phyloP scores from a whole-genome alignment of 2,113 vertebrate genomes.

The Panthera tigris region DNA sequence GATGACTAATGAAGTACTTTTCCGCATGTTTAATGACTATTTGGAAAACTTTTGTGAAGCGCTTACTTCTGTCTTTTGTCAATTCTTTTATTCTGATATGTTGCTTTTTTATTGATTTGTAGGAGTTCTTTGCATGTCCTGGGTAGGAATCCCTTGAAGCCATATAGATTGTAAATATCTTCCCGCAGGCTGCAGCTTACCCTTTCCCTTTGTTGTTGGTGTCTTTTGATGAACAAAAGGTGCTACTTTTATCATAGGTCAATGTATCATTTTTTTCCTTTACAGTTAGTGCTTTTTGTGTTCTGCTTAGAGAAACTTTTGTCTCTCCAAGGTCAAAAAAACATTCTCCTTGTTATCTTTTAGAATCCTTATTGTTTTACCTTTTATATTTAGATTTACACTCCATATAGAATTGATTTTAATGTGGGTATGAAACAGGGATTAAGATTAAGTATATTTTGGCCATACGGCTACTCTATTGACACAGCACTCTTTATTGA shows the following conservation, averaged over 20 bases:
- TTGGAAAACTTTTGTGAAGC: conserved; percentile 1
- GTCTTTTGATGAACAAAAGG: not conserved
- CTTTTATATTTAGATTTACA: not conserved
- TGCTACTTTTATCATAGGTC: not conserved
- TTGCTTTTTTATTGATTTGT: not conserved
- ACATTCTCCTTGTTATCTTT: not conserved
- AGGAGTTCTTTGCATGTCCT: not conserved
- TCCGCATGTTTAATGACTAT: not conserved
- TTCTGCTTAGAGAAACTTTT: not conserved
- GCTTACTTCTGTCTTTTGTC: not conserved
- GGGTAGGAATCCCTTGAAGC: not conserved
- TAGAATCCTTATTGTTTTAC: not conserved
- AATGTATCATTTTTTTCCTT: not conserved
- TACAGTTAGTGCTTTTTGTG: not conserved
- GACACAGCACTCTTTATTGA: not conserved
- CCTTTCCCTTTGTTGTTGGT: not conserved
- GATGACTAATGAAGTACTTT: not conserved
- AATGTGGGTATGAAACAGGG: not conserved
- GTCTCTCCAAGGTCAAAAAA: not conserved
- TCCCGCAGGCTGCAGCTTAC: not conserved
- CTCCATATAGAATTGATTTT: not conserved
- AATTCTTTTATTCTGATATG: not conserved
- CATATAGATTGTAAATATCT: not conserved
- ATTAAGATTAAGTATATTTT: not conserved
- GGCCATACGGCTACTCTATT: not conserved